Conservation (phyloP, 2,797 vertebrate genomes). For the Oreochromis grahami region DNA sequence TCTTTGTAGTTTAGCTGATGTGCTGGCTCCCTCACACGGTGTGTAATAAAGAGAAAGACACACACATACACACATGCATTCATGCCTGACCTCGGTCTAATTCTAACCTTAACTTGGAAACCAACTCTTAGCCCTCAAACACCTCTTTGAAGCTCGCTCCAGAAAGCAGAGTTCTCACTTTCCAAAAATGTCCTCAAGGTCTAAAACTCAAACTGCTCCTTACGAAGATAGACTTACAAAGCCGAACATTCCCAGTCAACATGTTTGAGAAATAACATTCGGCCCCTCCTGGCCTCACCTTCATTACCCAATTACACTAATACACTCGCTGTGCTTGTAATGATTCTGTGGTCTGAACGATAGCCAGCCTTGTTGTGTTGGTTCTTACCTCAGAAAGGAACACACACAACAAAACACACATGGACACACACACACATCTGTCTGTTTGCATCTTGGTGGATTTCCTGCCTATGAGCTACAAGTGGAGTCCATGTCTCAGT, state of each 20-base stretch:
- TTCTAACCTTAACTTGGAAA: neutral
- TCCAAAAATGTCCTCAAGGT: neutral
- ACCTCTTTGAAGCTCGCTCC: neutral
- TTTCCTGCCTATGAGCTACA: conserved; percentile 49
- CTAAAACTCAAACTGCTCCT: neutral
- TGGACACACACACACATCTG: neutral
- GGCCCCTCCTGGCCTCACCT: conserved; percentile 33
- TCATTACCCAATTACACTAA: conserved; percentile 64
- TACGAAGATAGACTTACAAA: neutral
- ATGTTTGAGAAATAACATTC: conserved; percentile 35
- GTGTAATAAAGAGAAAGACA: neutral
- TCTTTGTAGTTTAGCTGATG: neutral
- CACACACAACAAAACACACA: neutral
- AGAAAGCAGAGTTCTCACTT: neutral
- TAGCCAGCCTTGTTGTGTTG: conserved; percentile 45
- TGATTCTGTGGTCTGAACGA: conserved; percentile 65
- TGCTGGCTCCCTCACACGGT: conserved; percentile 44
- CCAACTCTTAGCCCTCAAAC: neutral
- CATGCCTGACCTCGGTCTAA: neutral
- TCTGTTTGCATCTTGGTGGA: conserved; percentile 40
- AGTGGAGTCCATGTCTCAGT: conserved; percentile 30
- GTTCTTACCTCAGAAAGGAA: conserved; percentile 8
- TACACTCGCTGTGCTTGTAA: conserved; percentile 50
- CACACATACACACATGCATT: neutral
- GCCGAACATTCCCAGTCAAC: neutral